Evolutionary conservation across 23 tunicate genomes (phyloP).

Genomic region (Trididemnum nubilum): DNA sequence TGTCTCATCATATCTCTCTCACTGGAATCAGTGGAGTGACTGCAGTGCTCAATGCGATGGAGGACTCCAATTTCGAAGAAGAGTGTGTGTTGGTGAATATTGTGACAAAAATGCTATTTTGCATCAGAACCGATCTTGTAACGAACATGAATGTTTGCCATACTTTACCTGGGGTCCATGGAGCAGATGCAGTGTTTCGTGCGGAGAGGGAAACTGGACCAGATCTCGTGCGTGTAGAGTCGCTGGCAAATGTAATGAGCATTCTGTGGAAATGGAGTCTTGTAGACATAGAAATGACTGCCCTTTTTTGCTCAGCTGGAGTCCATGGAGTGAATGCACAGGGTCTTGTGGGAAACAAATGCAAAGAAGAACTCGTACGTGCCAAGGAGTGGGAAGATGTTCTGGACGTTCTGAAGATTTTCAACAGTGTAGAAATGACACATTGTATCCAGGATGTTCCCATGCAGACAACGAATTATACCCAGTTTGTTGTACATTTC

Average conservation of each 20-base stretch:
- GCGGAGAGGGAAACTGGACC: slow-evolving; percentile 11
- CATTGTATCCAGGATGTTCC: not conserved
- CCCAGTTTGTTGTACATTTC: no score
- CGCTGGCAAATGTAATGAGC: not conserved
- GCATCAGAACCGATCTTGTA: not conserved
- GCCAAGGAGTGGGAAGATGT: no score
- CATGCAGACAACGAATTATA: not conserved
- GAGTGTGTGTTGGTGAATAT: not conserved
- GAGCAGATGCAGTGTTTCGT: not conserved
- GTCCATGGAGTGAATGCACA: not conserved
- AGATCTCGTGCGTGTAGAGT: slow-evolving; percentile 1
- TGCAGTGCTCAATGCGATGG: not conserved
- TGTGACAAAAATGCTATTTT: not conserved
- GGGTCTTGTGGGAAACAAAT: not conserved
- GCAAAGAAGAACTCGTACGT: not conserved
- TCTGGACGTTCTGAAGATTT: not conserved
- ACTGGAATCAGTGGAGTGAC: not conserved
- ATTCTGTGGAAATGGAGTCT: not conserved
- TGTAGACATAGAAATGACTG: no score
- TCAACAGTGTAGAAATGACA: not conserved
- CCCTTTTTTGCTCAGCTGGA: no score
- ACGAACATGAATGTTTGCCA: not conserved
- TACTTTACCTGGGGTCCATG: not conserved
- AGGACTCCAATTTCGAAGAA: not conserved
- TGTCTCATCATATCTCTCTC: slow-evolving; percentile 22